Evolutionary conservation across 2,888 invertebrate species (phyloP), one percentile per base, ranked within the genome.

Genomic region (Calliscelio sp.): DNA sequence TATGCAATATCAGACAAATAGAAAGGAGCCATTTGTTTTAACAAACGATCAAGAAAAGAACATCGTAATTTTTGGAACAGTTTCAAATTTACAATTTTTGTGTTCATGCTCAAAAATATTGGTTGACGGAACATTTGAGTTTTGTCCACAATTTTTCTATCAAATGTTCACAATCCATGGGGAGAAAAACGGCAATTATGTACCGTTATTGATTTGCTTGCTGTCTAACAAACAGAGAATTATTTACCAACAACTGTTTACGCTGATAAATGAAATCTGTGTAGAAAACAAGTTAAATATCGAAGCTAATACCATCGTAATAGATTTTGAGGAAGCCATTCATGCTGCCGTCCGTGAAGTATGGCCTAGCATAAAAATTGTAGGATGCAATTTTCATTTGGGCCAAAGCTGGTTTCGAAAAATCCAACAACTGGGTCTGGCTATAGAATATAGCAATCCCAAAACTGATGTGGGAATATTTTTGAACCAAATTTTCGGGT

Each of bases 161-260:
- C 61, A 73, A 38, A 11, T 73, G 10, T 73, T 73, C n/a, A 73
- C 49, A 14, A 38, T 73, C 5, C 73, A 73, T 18, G 73, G 41
- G n/a, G 8, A 8, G 0, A 59, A 49, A 61, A 59, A 73, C 16
- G 61, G 61, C n/a, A 6, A 61, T 24, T 73, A 35, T 32, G 22
- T 73, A 0, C 61, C 61, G 1, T n/a, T 57, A 4, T 5, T 55
- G 3, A 53, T 73, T 44, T 75, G 63, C 18, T 38, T 75, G 20
- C 18, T 75, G 16, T 18, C 63, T 5, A 25, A 63, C 38, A 75
- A 75, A 25, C 11, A 22, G 28, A 24, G 53, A 59, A 8, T 5
- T 7, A 57, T 38, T 1, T 57, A 71, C 20, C 3, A 11, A 41
- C 28, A 57, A n/a, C 6, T 71, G 7, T 44, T 44, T 10, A n/a